Evolutionary conservation across 2,113 vertebrate species (phyloP).

Genomic region (Mastomys natalensis): DNA sequence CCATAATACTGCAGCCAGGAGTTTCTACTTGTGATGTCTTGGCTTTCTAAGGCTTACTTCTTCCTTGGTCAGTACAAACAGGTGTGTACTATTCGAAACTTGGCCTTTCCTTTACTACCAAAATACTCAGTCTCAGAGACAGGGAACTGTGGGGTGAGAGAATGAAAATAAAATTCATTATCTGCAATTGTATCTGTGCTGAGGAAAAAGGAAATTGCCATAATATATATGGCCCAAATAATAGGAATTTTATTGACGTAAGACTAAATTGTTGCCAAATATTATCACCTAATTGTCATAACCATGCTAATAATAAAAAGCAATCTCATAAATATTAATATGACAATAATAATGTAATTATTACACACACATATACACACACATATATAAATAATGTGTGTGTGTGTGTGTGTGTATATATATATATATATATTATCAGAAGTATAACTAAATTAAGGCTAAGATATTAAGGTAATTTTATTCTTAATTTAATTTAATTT

Average conservation of each 20-base stretch:
- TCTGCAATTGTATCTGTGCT: background rate
- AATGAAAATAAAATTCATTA: slow-evolving; percentile 12
- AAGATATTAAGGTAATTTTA: slow-evolving; percentile 17
- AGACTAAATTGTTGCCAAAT: background rate
- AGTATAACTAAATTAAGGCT: slow-evolving; percentile 23
- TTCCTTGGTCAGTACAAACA: background rate
- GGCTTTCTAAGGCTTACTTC: background rate
- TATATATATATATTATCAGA: background rate
- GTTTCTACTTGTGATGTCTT: background rate
- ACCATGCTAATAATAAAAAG: background rate
- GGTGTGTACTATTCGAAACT: background rate
- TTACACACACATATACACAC: background rate
- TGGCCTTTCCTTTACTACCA: background rate
- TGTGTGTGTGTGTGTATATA: background rate
- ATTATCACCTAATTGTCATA: background rate
- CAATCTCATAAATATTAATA: slow-evolving; percentile 30
- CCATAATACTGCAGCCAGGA: background rate
- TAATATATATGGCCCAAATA: slow-evolving; percentile 1
- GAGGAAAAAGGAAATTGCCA: slow-evolving; percentile 11
- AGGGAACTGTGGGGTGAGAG: background rate
- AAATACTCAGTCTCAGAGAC: background rate
- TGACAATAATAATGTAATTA: background rate
- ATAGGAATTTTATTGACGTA: slow-evolving; percentile 15
- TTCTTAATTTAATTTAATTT: background rate
- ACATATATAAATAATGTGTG: no score